Conservation (phyloP, 1,140 invertebrate genomes). For the Hycleus cichorii region DNA sequence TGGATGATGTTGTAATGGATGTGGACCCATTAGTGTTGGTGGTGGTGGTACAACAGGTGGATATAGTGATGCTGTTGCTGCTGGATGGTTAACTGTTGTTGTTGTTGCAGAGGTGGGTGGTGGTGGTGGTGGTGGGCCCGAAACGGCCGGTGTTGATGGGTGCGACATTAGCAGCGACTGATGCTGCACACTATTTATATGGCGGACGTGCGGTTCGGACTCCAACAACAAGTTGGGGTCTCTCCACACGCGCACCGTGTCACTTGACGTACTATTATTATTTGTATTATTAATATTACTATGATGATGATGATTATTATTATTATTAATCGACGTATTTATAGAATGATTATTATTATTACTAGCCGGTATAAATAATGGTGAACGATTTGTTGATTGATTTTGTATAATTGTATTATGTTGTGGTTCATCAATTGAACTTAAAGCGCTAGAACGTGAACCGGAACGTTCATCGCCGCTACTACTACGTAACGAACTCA, state of each 20-base stretch:
- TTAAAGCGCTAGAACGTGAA: slow-evolving; percentile 55
- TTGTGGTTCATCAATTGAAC: slow-evolving; percentile 44
- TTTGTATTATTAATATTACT: background rate
- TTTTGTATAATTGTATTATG: slow-evolving; percentile 46
- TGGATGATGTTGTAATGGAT: slow-evolving; percentile 41
- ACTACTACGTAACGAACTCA: slow-evolving; percentile 55
- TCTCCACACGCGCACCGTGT: slow-evolving; percentile 45
- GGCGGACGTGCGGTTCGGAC: slow-evolving; percentile 44
- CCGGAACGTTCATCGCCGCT: slow-evolving; percentile 67
- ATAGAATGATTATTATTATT: background rate
- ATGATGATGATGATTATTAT: background rate
- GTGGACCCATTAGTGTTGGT: slow-evolving; percentile 33
- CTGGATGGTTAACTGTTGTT: slow-evolving; percentile 27
- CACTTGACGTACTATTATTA: slow-evolving; percentile 5
- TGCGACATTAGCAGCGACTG: slow-evolving; percentile 48
- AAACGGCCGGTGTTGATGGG: slow-evolving; percentile 35
- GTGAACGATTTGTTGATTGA: slow-evolving; percentile 45
- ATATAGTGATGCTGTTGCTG: slow-evolving; percentile 25
- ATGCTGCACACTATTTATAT: slow-evolving; percentile 49
- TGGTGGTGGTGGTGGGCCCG: slow-evolving; percentile 30
- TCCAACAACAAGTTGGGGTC: slow-evolving; percentile 44
- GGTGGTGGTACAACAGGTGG: slow-evolving; percentile 32
- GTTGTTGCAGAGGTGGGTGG: slow-evolving; percentile 31
- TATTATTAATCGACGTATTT: background rate
- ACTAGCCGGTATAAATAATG: slow-evolving; percentile 48